These are phyloP conservation scores for Grantiella picta DNA, from an alignment of 2,113 vertebrate genomes.

Conservation along the genomic window DNA sequence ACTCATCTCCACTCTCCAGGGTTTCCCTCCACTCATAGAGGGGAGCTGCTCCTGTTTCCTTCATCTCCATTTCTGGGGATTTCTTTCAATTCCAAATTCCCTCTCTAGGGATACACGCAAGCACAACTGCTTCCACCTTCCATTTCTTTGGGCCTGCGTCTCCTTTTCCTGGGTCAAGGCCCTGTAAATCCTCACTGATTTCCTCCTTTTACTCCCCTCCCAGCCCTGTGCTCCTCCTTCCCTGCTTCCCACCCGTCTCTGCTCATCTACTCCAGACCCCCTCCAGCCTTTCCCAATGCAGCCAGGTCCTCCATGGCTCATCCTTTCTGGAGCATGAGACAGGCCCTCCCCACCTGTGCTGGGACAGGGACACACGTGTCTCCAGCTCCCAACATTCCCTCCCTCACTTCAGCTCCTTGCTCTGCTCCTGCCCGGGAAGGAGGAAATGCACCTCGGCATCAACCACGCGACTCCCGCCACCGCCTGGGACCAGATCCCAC, in stretches of 20 bases:
- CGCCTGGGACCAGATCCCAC: fast-evolving
- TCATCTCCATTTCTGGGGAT: background rate
- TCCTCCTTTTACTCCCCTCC: background rate
- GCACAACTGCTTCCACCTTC: fast-evolving
- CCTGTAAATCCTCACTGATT: background rate
- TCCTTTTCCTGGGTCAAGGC: background rate
- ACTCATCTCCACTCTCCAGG: background rate
- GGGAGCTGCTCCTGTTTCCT: background rate
- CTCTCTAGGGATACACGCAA: background rate
- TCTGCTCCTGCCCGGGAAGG: background rate
- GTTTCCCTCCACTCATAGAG: background rate
- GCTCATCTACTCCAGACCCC: background rate
- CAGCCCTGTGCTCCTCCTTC: background rate
- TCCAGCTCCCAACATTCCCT: background rate
- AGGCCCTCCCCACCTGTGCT: background rate
- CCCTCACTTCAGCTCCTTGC: background rate
- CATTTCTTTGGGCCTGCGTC: background rate
- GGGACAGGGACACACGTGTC: background rate
- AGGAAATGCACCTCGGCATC: background rate
- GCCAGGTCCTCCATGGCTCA: background rate
- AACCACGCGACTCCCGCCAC: fast-evolving
- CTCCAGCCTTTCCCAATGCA: fast-evolving
- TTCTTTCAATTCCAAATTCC: background rate
- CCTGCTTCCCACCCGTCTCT: background rate
- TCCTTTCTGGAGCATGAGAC: background rate